phyloP scores from a whole-genome alignment of 2,888 invertebrate genomes.

The Ypsolopha scabrella region DNA sequence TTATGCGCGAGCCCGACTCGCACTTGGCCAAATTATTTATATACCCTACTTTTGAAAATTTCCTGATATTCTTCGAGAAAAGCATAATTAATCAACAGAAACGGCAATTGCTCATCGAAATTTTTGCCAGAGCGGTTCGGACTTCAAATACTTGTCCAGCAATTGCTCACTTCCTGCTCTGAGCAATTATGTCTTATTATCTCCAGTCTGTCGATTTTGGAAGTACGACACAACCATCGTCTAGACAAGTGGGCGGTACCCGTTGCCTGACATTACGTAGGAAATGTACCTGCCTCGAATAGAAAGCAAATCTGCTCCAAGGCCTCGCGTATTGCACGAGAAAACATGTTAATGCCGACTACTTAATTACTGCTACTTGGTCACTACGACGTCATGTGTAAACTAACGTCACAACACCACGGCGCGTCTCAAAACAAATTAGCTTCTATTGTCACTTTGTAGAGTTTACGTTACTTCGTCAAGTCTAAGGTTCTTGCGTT shows the following conservation, averaged over 20 bases:
- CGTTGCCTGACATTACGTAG: background rate
- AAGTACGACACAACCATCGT: background rate
- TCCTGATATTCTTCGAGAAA: too few relatives aligned
- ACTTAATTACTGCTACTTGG: slow-evolving; percentile 39
- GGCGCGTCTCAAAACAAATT: background rate
- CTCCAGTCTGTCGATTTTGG: background rate
- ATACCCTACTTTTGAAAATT: too few relatives aligned
- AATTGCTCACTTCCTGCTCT: background rate
- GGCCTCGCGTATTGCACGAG: background rate
- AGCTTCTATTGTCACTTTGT: too few relatives aligned
- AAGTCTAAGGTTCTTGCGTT: background rate
- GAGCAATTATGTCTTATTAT: background rate
- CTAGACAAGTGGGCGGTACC: background rate
- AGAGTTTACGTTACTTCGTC: too few relatives aligned
- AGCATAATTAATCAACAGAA: too few relatives aligned
- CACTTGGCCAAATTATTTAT: too few relatives aligned
- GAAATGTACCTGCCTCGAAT: background rate
- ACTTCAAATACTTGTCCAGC: too few relatives aligned
- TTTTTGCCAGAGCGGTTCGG: too few relatives aligned
- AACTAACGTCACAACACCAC: background rate
- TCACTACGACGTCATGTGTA: slow-evolving; percentile 9
- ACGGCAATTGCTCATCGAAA: too few relatives aligned
- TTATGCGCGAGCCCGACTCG: too few relatives aligned
- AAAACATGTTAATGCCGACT: slow-evolving; percentile 6
- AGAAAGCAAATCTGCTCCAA: background rate